A percentile compares a stretch with the other conserved stretches of the same genome.
Evolutionary conservation across 2,888 invertebrate species (phyloP).

Genomic region (Cephus spinipes): DNA sequence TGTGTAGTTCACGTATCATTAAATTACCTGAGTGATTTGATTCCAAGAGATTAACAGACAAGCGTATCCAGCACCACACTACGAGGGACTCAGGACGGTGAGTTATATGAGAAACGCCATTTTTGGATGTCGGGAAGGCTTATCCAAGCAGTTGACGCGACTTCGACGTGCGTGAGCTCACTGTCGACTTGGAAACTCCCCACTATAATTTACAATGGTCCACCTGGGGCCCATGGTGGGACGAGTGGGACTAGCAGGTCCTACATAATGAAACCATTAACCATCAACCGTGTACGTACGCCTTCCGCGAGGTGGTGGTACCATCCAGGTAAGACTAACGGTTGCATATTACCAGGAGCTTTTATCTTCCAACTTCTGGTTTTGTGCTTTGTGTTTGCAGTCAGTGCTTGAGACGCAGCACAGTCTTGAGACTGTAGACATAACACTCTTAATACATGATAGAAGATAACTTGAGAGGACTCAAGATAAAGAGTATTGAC

Average conservation of each 20-base stretch:
- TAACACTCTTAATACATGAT: too few species aligned
- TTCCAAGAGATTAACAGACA: background rate
- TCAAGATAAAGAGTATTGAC: too few species aligned
- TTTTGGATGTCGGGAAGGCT: conserved; percentile 47
- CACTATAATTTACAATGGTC: conserved; percentile 1
- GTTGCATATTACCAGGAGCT: background rate
- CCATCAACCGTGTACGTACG: background rate
- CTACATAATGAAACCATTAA: background rate
- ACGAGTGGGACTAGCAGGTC: background rate
- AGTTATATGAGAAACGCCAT: conserved; percentile 54
- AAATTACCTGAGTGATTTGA: background rate
- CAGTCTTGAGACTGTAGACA: too few species aligned
- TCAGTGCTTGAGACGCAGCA: too few species aligned
- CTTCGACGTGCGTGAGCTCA: conserved; percentile 56
- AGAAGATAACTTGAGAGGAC: too few species aligned
- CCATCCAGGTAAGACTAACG: background rate
- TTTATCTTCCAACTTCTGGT: background rate
- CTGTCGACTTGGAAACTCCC: conserved; percentile 36
- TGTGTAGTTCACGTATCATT: background rate
- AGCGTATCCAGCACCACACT: background rate
- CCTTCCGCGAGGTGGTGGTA: background rate
- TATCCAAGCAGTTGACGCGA: conserved; percentile 34
- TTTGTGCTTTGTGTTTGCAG: too few species aligned
- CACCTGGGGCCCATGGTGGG: background rate
- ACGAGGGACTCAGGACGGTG: background rate